phyloP scores from a whole-genome alignment of 2,888 invertebrate genomes.

The Hydroisotoma schaefferi region DNA sequence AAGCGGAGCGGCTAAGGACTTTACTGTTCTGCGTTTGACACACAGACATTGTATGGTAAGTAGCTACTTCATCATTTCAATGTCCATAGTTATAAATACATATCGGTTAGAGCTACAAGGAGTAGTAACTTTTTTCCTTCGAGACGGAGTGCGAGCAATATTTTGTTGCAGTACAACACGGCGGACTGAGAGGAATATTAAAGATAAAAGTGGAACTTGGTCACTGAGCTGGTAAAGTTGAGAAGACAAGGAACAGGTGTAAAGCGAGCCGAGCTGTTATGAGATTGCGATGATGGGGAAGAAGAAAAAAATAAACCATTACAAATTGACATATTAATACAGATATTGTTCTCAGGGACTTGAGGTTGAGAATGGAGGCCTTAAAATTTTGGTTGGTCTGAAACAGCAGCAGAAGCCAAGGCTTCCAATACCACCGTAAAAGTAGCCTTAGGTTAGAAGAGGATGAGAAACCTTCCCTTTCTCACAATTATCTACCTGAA shows the following conservation, averaged over 20 bases:
- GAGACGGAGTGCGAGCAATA: conserved; percentile 1
- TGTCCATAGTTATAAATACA: no score
- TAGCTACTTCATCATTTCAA: no score
- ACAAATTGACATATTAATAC: conserved; percentile 13
- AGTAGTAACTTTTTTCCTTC: no score
- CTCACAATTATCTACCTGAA: conserved; percentile 6
- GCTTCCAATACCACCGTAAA: no score
- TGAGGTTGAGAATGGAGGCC: no score
- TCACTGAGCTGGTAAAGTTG: neutral
- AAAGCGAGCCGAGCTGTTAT: conserved; percentile 7
- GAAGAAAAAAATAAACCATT: neutral
- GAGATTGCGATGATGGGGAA: no score
- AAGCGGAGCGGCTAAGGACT: neutral
- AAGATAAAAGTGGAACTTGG: conserved; percentile 3
- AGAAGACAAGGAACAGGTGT: conserved; percentile 8
- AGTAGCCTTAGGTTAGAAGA: no score
- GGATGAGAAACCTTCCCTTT: neutral
- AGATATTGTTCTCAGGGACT: conserved; percentile 7
- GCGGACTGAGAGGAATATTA: no score
- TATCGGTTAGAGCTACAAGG: no score
- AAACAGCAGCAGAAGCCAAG: no score
- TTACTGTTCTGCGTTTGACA: neutral
- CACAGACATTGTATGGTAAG: neutral
- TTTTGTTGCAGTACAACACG: no score
- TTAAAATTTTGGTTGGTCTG: no score